These are phyloP conservation scores for Drosophila orosa DNA, from an alignment of 1,140 invertebrate genomes.

Conservation along the genomic window DNA sequence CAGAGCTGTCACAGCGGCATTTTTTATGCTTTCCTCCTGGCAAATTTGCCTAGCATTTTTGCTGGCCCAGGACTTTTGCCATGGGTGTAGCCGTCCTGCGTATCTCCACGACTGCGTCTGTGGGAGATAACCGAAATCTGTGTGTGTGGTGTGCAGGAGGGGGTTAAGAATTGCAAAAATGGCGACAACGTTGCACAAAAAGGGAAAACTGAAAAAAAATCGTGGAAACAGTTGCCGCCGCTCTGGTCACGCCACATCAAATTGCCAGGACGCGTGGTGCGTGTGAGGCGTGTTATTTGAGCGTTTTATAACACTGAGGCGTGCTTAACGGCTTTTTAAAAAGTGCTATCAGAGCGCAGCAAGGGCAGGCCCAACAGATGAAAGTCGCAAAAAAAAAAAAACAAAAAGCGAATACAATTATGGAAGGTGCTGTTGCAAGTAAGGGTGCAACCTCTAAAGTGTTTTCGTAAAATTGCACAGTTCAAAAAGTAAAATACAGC, in stretches of 20 bases:
- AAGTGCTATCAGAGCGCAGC: slow-evolving; percentile 56
- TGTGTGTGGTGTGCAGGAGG: slow-evolving; percentile 6
- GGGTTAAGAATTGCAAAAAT: slow-evolving; percentile 43
- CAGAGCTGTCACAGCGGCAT: slow-evolving; percentile 59
- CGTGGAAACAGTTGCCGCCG: slow-evolving; percentile 28
- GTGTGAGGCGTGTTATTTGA: slow-evolving; percentile 66
- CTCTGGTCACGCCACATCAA: slow-evolving; percentile 71
- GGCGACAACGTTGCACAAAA: slow-evolving; percentile 46
- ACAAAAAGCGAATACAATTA: slow-evolving; percentile 10
- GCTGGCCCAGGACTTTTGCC: slow-evolving; percentile 60
- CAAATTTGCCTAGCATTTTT: slow-evolving; percentile 63
- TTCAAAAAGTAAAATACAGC: neutral
- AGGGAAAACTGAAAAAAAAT: slow-evolving; percentile 26
- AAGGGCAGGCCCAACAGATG: slow-evolving; percentile 24
- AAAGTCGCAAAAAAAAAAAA: neutral
- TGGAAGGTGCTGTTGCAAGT: neutral
- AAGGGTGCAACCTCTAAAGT: neutral
- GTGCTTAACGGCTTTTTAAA: slow-evolving; percentile 75
- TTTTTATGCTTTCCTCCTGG: slow-evolving; percentile 50
- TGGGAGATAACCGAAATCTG: slow-evolving; percentile 65
- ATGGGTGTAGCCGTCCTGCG: slow-evolving; percentile 36
- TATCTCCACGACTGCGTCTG: slow-evolving; percentile 7
- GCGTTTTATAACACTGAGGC: slow-evolving; percentile 73
- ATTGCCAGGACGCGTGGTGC: slow-evolving; percentile 69
- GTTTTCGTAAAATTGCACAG: neutral